phyloP scores from a whole-genome alignment of 2,888 invertebrate species.

The Busseola fusca region DNA sequence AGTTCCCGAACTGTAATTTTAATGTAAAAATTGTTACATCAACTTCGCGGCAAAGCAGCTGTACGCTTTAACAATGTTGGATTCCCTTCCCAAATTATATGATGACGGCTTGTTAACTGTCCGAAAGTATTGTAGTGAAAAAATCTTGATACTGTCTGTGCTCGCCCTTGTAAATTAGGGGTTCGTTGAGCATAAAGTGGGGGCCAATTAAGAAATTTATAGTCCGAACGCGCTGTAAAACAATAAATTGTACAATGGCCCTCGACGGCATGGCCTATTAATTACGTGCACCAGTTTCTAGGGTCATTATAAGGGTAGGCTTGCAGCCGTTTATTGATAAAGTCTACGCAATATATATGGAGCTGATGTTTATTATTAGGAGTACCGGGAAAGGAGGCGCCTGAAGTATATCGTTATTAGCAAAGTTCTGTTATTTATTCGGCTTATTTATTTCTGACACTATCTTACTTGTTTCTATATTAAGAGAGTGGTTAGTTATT shows the following conservation, averaged over 20 bases:
- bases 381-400: conserved; percentile 11
- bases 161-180: conserved; percentile 86
- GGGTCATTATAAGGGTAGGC: conserved; percentile 65
- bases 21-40: conserved; percentile 84
- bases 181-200: conserved; percentile 82
- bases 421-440: conserved; percentile 3
- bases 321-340: conserved; percentile 61
- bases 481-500: not conserved
- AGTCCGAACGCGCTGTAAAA: conserved; percentile 85
- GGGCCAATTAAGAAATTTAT: conserved; percentile 87
- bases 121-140: conserved; percentile 61
- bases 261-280: conserved; percentile 82
- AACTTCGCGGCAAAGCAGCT: conserved; percentile 73
- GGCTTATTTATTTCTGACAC: not conserved
- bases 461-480: not conserved
- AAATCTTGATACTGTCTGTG: conserved; percentile 79
- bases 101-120: conserved; percentile 76
- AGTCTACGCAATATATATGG: conserved; percentile 38
- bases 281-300: conserved; percentile 79
- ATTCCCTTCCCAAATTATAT: conserved; percentile 81
- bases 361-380: conserved; percentile 40
- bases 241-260: conserved; percentile 86
- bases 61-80: conserved; percentile 74
- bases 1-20: conserved; percentile 77
- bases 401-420: conserved; percentile 17